A percentile compares a stretch with the other conserved stretches of the same genome.
Conservation (phyloP, 2,797 vertebrate species). For the Columba guinea region DNA sequence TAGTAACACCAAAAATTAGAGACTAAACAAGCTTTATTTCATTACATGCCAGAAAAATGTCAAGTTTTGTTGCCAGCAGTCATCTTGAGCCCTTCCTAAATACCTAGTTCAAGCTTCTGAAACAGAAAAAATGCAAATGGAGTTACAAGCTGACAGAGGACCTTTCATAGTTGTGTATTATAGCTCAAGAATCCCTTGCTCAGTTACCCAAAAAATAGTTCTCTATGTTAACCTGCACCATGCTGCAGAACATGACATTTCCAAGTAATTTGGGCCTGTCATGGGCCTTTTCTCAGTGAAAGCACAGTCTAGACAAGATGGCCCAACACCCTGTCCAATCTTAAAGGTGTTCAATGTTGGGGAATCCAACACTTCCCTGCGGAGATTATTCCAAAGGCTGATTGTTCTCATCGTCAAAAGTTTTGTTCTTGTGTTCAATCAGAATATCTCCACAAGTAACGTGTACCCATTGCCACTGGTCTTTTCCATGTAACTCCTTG, state of each 20-base stretch:
- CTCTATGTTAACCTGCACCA: background rate
- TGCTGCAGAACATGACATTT: background rate
- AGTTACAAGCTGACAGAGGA: background rate
- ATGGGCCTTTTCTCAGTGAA: too few species aligned
- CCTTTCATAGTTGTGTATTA: background rate
- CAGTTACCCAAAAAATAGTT: background rate
- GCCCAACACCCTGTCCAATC: too few species aligned
- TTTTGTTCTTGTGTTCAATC: too few species aligned
- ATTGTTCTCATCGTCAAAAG: too few species aligned
- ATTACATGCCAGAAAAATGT: background rate
- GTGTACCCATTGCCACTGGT: too few species aligned
- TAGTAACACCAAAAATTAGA: background rate
- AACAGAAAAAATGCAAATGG: background rate
- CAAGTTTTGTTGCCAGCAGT: background rate
- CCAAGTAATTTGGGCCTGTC: background rate
- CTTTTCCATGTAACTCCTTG: too few species aligned
- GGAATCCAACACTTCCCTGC: too few species aligned
- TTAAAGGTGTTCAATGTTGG: too few species aligned
- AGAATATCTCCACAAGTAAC: too few species aligned
- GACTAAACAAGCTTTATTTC: background rate
- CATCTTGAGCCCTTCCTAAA: background rate
- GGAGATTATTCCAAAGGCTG: too few species aligned
- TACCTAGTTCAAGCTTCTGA: background rate
- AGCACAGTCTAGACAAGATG: too few species aligned
- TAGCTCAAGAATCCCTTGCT: background rate